phyloP scores from a whole-genome alignment of 2,113 vertebrate species.

The Lynx canadensis region DNA sequence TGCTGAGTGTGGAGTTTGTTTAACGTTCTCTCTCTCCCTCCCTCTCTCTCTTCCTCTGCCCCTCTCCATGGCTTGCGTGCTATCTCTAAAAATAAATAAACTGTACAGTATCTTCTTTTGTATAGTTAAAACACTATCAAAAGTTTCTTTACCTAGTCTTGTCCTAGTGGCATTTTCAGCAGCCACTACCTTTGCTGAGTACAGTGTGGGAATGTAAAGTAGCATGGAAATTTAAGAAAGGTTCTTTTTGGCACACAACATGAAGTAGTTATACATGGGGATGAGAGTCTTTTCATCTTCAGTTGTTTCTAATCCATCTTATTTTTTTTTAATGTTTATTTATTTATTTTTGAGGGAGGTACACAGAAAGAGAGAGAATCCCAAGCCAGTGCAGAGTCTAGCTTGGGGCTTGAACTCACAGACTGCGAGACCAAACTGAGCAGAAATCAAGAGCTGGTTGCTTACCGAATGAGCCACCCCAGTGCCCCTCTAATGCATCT shows the following conservation, averaged over 20 bases:
- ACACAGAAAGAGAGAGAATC: no score
- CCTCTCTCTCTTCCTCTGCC: no score
- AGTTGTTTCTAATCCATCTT: not conserved
- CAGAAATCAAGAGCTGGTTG: no score
- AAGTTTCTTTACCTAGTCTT: not conserved
- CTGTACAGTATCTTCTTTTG: not conserved
- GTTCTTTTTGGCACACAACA: slow-evolving; percentile 89
- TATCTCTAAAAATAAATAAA: slow-evolving; percentile 50
- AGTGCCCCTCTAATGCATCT: not conserved
- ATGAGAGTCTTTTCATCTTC: not conserved
- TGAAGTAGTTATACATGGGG: slow-evolving; percentile 87
- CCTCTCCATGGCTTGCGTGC: no score
- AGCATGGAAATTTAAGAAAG: slow-evolving; percentile 87
- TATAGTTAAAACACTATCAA: not conserved
- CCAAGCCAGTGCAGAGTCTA: no score
- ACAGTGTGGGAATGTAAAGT: slow-evolving; percentile 90
- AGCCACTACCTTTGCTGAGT: slow-evolving; percentile 91
- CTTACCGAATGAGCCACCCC: no score
- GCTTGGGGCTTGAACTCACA: no score
- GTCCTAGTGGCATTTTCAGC: slow-evolving; percentile 69
- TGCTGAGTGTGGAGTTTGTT: no score
- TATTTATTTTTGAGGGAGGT: no score
- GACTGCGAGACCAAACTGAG: no score
- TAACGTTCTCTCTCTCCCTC: no score
- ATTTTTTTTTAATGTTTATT: no score